Base-by-base conservation (phyloP, 2,113 vertebrate genomes). In the Cheilinus undulatus region DNA sequence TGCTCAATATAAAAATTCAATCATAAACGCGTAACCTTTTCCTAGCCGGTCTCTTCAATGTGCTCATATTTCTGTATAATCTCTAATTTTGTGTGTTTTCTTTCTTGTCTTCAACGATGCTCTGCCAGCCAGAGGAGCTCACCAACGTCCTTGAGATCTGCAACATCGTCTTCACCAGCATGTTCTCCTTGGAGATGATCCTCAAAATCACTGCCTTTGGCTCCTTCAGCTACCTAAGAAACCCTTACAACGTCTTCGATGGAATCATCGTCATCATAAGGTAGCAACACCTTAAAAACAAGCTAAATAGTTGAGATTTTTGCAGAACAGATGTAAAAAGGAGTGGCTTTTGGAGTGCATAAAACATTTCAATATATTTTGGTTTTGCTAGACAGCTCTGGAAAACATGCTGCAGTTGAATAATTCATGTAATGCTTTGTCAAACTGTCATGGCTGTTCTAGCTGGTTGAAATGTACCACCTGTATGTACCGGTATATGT, bases 141-240 rank as follows among this genome's bases (percentile, higher is more conserved):
- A 99, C 97, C 20, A 98, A 99, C 15, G 93, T 99, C 58, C 91
- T 99, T 92, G 97, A 99, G 87, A 99, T 99, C 92, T 97, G 97
- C 91, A 99, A 99, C 6, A 97, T 99, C 73, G 97, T 99, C 40
- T 99, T 99, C 85, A 99, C 97, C 82, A 99, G 97, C 90, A 98
- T 99, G 97, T 99, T 99, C 42, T 96, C 97, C 53, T 76, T 99
- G 91, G 97, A 99, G 93, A 99, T 99, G 97, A 95, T 99, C 78
- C 94, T 99, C 72, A 99, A 99, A 82, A 88, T 99, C 70, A 94
- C 96, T 0, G 97, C 97, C 8, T 99, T 97, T 7, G 97, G 97
- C 30, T 95, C 96, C 46, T 98, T 99, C 22, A 95, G 85, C 89
- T 99, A 99, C 88, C 92, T 99, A 84, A 93, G 96, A 57, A 99